Percentiles rank a stretch among this genome's conserved stretches.
Evolutionary conservation across 1,140 invertebrate species (phyloP).

Genomic region (Drosophila repleta): DNA sequence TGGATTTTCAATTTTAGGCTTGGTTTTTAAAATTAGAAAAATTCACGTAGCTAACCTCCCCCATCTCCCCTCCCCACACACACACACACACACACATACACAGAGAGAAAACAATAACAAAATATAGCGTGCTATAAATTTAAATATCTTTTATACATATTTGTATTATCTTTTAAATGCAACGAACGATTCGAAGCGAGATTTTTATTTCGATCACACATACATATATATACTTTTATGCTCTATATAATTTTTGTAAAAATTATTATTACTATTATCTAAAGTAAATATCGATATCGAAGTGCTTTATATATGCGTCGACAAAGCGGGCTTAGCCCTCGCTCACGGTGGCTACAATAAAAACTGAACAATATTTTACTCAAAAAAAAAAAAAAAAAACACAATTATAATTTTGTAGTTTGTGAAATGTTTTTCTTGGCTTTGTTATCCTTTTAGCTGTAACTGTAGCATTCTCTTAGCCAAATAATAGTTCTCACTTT

Average conservation of each 20-base stretch:
- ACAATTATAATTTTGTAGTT: constrained; percentile 31
- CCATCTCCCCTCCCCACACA: background rate
- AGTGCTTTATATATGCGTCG: constrained; percentile 45
- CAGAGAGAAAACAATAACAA: constrained; percentile 1
- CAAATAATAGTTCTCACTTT: constrained; percentile 9
- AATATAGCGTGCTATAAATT: constrained; percentile 48
- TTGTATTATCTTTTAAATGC: constrained; percentile 34
- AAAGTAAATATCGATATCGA: constrained; percentile 17
- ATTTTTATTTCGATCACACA: constrained; percentile 22
- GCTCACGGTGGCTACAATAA: constrained; percentile 53
- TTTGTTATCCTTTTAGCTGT: constrained; percentile 14
- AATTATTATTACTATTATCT: constrained; percentile 37
- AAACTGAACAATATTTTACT: constrained; percentile 52
- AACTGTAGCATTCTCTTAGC: constrained; percentile 2
- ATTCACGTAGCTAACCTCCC: constrained; percentile 47
- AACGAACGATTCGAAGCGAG: constrained; percentile 57
- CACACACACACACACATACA: background rate
- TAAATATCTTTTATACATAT: constrained; percentile 21
- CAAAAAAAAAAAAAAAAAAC: constrained; percentile 9
- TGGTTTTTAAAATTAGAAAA: constrained; percentile 71
- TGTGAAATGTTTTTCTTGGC: constrained; percentile 14
- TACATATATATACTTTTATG: constrained; percentile 5
- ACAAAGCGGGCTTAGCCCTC: constrained; percentile 36
- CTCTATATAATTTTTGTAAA: constrained; percentile 23
- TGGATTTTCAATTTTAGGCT: constrained; percentile 78